phyloP scores from a whole-genome alignment of 2,797 vertebrate genomes.

The Natrix natrix region DNA sequence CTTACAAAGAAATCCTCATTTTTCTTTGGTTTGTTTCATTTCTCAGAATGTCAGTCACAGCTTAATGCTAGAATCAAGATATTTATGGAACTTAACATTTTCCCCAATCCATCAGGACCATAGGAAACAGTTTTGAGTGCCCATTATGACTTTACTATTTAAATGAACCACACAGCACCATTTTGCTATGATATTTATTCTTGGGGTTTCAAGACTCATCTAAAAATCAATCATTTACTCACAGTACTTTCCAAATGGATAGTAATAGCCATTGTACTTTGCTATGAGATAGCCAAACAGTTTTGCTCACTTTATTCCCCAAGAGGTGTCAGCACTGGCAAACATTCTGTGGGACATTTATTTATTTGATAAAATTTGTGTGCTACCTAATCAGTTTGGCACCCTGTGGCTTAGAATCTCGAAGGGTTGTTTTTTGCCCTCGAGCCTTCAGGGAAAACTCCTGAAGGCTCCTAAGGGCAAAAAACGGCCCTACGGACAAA shows the following conservation, averaged over 20 bases:
- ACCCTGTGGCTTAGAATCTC: background rate
- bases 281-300: background rate
- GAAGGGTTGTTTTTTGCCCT: no score
- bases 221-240: background rate
- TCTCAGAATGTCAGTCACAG: background rate
- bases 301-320: background rate
- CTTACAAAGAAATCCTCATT: background rate
- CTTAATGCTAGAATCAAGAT: background rate
- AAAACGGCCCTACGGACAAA: no score
- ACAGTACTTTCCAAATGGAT: background rate
- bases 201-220: background rate
- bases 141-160: background rate
- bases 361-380: background rate
- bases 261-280: background rate
- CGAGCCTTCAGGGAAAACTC: no score
- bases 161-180: background rate
- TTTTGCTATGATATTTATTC: background rate
- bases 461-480: no score
- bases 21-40: background rate
- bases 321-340: background rate
- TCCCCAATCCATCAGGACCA: background rate
- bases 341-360: background rate
- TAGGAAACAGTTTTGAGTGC: background rate
- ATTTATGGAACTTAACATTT: background rate
- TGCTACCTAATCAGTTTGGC: background rate